Evolutionary conservation across 2,113 vertebrate species (phyloP), one percentile per base, ranked within the genome.

Genomic region (Oryzias curvinotus): DNA sequence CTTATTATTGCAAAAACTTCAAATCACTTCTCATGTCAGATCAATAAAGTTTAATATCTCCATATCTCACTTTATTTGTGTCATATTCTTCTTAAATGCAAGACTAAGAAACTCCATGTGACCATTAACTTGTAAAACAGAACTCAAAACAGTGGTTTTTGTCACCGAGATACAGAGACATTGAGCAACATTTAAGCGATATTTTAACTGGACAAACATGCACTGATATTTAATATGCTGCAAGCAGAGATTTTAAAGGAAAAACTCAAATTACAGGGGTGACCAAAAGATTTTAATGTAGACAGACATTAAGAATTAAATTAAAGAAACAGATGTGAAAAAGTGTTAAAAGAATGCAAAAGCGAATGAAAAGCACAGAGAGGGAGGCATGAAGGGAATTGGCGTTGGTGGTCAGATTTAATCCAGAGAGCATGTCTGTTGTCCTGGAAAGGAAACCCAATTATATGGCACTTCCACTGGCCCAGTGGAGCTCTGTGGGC

Each of bases 371-470:
- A 85, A 77, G 64, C 57, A 73, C 55, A 72, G 62, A 65, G 63
- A 70, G 23, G 58, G 77, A 81, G 84, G 75, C 72, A 70, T 75
- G 75, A 80, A 83, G 75, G 76, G 73, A 84, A 85, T 80, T 82
- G 82, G 82, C 79, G 86, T 84, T 81, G 68, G 58, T 79, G 81
- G 78, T 83, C 81, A 85, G 85, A 87, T 87, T 78, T 85, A 85
- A 87, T 89, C 83, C 85, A 87, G 73, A 81, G 83, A 82, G 86
- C 81, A 86, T 87, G 90, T 87, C 90, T 87, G 84, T 89, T 90
- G 91, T 91, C 87, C 86, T 90, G 88, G 89, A 92, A 88, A 91
- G 87, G 87, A 91, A 93, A 92, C 88, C 86, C 90, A 91, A 93
- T 93, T 90, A 92, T 85, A 86, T 83, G 86, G 83, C 88, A 91